Conservation (phyloP, 2,113 vertebrate species). For the Microtus richardsoni region DNA sequence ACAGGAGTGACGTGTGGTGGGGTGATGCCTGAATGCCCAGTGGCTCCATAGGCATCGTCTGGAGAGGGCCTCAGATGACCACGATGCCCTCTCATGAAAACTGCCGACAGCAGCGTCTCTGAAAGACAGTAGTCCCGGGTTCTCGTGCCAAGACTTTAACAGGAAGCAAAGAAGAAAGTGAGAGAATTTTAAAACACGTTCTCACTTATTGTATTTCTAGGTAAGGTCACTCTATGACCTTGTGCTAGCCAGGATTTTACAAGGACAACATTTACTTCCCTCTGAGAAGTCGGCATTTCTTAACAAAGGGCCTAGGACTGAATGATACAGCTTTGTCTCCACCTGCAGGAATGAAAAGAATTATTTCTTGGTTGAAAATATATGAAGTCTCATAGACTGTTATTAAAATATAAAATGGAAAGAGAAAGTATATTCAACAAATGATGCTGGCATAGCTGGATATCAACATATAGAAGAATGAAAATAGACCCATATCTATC, state of each 20-base stretch:
- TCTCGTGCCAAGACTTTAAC: background rate
- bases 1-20: slow-evolving; percentile 94
- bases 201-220: background rate
- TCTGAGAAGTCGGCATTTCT: slow-evolving; percentile 22
- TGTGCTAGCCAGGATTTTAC: background rate
- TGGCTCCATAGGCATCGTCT: slow-evolving; percentile 93
- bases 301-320: background rate
- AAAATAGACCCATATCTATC: no score
- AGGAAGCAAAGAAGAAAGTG: background rate
- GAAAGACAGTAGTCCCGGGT: background rate
- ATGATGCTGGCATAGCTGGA: no score
- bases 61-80: slow-evolving; percentile 91
- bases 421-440: no score
- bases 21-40: slow-evolving; percentile 96
- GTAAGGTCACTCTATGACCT: background rate
- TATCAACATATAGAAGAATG: no score
- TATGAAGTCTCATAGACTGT: background rate
- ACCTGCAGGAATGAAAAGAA: slow-evolving; percentile 76
- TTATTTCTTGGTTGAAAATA: slow-evolving; percentile 28
- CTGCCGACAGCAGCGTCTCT: background rate
- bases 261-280: background rate
- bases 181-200: background rate
- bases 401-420: background rate
- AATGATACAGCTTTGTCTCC: slow-evolving; percentile 77
- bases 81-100: background rate